These are phyloP conservation scores for Embiotoca jacksoni DNA, from an alignment of 2,113 vertebrate genomes.

Conservation along the genomic window DNA sequence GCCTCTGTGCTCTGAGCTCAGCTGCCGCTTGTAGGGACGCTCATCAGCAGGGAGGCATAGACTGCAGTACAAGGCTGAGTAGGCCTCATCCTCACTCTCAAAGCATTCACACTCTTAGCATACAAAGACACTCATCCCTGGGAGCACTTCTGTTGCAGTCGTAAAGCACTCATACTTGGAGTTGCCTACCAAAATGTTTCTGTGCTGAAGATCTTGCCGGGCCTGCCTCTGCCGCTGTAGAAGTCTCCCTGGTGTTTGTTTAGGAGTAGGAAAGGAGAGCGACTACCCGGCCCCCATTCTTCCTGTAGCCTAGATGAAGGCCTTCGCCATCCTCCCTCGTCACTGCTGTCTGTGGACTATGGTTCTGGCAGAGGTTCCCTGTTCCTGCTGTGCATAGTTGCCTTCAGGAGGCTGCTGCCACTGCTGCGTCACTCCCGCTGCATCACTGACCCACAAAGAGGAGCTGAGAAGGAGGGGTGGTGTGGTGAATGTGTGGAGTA, in stretches of 20 bases:
- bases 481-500: slow-evolving; percentile 58
- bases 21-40: slow-evolving; percentile 58
- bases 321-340: slow-evolving; percentile 52
- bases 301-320: slow-evolving; percentile 47
- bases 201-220: slow-evolving; percentile 56
- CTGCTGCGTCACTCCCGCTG: slow-evolving; percentile 79
- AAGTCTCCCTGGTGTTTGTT: slow-evolving; percentile 65
- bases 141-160: slow-evolving; percentile 40
- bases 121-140: slow-evolving; percentile 46
- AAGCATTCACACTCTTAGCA: slow-evolving; percentile 57
- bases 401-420: slow-evolving; percentile 70
- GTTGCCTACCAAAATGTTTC: slow-evolving; percentile 70
- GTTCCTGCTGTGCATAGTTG: slow-evolving; percentile 66
- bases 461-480: slow-evolving; percentile 71
- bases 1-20: slow-evolving; percentile 53
- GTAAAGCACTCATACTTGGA: slow-evolving; percentile 58
- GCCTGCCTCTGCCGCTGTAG: slow-evolving; percentile 50
- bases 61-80: slow-evolving; percentile 56
- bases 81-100: slow-evolving; percentile 56
- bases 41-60: slow-evolving; percentile 58
- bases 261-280: slow-evolving; percentile 49
- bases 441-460: slow-evolving; percentile 80
- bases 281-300: slow-evolving; percentile 42
- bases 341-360: slow-evolving; percentile 42
- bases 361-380: slow-evolving; percentile 62